Evolutionary conservation across 2,113 vertebrate genomes (phyloP).

Genomic region (Kobus ellipsiprymnus): DNA sequence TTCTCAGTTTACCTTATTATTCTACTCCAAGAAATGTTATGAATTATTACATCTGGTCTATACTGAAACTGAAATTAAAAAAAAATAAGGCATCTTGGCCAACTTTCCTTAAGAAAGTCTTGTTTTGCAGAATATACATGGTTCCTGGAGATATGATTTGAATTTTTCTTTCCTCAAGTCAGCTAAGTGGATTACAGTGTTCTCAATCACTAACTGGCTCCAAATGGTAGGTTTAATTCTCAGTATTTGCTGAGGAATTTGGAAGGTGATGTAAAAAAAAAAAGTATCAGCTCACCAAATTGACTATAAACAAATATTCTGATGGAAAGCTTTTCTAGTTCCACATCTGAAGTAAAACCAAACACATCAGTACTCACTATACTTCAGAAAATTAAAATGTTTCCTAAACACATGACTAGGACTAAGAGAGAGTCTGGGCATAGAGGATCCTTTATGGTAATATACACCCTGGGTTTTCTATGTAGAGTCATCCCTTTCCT

Average conservation of each 20-base stretch:
- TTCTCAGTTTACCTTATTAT: background rate
- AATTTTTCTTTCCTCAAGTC: background rate
- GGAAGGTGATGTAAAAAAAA: background rate
- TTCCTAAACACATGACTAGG: background rate
- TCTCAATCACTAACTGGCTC: background rate
- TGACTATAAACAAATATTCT: background rate
- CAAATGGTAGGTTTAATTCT: background rate
- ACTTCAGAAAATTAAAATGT: background rate
- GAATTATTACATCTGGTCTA: background rate
- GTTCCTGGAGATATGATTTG: background rate
- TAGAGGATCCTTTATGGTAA: background rate
- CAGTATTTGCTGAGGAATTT: background rate
- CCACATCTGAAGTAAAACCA: slow-evolving; percentile 26
- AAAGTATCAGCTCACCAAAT: background rate
- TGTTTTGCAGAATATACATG: background rate
- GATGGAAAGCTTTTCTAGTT: background rate
- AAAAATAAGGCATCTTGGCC: background rate
- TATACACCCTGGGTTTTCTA: background rate
- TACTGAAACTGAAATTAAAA: background rate
- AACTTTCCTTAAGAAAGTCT: background rate
- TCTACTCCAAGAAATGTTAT: background rate
- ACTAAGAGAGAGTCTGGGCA: background rate
- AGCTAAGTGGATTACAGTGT: background rate
- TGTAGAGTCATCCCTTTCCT: background rate
- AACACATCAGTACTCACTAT: background rate